Evolutionary conservation across 2,113 vertebrate species (phyloP), one percentile per base, ranked within the genome.

Genomic region (Hippotragus niger): DNA sequence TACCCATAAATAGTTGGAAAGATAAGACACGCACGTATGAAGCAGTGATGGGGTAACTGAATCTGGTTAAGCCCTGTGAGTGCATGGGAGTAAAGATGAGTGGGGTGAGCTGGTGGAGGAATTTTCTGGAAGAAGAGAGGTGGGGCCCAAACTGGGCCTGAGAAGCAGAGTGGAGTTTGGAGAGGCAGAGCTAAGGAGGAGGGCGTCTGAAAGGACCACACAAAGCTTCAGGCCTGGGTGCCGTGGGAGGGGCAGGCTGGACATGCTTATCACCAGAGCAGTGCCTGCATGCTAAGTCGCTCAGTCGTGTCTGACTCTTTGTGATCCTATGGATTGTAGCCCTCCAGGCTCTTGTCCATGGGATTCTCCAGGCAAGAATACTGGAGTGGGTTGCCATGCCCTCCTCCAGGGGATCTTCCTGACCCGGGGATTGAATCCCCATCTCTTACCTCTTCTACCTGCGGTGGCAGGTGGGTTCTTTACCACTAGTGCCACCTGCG

Each of bases 231-330:
- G 14, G 7, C 3, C 29, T 1, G 36, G 6, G 0, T 47, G 15
- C 11, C 0, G 2, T 47, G 16, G 50, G 80, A 64, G 25, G 14
- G 31, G 33, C 15, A 25, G 50, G 23, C 4, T 74, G 45, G 31
- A 25, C 58, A 9, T 6, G 27, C 31, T 36, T 60, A 52, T 91
- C 50, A 52, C 21, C 36, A 60, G 83, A 50, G 60, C 53, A 45
- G 17, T 43, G 23, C 71, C 7, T 21, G 6, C 1, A 0, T 43
- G 40, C 23, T 2, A 25, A 76, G 71, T 76, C 3, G 0, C 23
- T 76, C 40, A 76, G 23, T 76, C 0, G 11, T 74, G 6, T 74
- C 36, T 43, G 12, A 76, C 12, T 27, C 36, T 27, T 36, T 23
- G 40, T 0, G 2, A 76, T 4, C 40, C 71, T 27, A 7, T 43